Evolutionary conservation across 2,797 vertebrate genomes (phyloP).

Genomic region (Dromococcyx pavoninus): DNA sequence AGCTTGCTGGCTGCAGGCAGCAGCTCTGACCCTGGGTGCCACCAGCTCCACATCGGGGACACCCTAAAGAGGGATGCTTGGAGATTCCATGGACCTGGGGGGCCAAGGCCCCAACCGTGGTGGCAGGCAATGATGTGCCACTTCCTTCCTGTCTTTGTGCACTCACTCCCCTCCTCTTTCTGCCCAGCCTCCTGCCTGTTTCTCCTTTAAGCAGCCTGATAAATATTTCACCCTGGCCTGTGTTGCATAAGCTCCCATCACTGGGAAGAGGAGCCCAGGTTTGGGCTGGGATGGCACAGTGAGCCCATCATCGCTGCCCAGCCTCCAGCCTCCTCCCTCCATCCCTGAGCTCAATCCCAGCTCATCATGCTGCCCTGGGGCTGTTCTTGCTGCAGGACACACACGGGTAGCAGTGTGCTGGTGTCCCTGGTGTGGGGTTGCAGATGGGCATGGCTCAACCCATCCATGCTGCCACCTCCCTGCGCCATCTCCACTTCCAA

Average conservation of each 20-base stretch:
- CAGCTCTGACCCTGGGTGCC: not conserved
- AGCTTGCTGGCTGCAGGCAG: not conserved
- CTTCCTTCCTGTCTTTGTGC: not conserved
- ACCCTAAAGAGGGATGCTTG: not conserved
- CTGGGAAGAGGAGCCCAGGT: not conserved
- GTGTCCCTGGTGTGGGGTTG: no score
- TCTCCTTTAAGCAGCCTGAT: not conserved
- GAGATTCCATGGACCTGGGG: accelerated
- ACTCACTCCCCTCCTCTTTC: not conserved
- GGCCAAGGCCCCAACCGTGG: accelerated
- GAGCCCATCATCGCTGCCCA: accelerated
- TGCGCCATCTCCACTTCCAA: accelerated
- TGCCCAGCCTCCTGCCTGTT: not conserved
- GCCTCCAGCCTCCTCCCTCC: not conserved
- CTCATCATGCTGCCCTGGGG: accelerated
- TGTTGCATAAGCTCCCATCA: not conserved
- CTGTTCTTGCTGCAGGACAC: accelerated
- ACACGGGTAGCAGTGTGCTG: accelerated
- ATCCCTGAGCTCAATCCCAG: accelerated
- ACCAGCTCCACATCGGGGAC: accelerated
- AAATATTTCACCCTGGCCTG: not conserved
- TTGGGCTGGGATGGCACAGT: not conserved
- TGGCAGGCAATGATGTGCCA: not conserved
- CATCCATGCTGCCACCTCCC: accelerated
- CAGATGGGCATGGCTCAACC: not conserved